phyloP scores from a whole-genome alignment of 2,113 vertebrate species.

The Melanocharis versteri region DNA sequence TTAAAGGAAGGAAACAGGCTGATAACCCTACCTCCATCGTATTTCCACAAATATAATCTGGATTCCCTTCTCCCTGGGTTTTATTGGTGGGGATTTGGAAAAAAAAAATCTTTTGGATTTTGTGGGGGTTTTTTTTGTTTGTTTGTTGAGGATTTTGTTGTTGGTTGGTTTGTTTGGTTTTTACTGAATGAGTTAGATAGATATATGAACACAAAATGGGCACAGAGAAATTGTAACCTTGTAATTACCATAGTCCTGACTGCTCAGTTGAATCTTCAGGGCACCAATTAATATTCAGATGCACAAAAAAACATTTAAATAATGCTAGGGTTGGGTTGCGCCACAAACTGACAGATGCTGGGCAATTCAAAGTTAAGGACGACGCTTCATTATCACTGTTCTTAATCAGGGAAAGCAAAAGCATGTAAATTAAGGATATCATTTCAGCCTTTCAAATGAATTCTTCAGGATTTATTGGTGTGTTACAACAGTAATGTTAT shows the following conservation, averaged over 20 bases:
- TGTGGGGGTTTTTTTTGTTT: neutral
- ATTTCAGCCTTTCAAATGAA: neutral
- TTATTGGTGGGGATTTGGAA: neutral
- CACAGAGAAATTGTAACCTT: neutral
- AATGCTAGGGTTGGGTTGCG: neutral
- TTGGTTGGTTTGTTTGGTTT: too few relatives aligned
- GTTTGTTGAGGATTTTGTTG: too few relatives aligned
- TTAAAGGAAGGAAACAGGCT: neutral
- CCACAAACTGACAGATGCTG: conserved; percentile 5
- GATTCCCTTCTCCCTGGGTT: neutral
- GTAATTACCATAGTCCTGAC: neutral
- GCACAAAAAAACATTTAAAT: neutral
- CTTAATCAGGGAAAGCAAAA: conserved; percentile 5
- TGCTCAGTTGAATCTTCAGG: neutral
- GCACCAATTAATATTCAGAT: neutral
- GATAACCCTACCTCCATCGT: neutral
- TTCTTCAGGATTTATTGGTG: neutral
- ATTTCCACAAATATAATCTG: neutral
- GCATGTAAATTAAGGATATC: neutral
- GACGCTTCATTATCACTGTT: neutral
- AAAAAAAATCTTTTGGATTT: neutral
- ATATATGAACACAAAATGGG: neutral
- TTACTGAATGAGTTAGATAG: neutral
- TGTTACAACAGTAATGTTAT: neutral
- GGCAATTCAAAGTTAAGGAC: conserved; percentile 16